These are phyloP conservation scores for Netelia inedita DNA, from an alignment of 2,888 invertebrate genomes.

Conservation along the genomic window DNA sequence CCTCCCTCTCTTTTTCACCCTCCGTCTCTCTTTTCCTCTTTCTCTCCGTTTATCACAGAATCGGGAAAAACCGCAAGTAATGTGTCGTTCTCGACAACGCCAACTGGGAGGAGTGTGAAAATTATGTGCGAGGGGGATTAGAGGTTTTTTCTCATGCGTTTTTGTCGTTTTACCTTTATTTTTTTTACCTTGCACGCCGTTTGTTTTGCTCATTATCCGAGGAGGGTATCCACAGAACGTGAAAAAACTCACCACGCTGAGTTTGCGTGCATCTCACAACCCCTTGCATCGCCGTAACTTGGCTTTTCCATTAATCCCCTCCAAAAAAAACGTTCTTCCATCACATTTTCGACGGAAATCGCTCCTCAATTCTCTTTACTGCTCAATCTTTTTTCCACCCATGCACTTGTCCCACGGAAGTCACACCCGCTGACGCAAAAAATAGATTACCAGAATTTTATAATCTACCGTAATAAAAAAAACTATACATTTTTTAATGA, in stretches of 20 bases:
- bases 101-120: constrained; percentile 42
- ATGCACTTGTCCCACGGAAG: neutral
- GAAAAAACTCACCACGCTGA: constrained; percentile 1
- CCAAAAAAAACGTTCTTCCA: constrained; percentile 2
- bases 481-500: neutral
- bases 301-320: neutral
- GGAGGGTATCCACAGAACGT: neutral
- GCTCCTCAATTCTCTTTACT: neutral
- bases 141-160: constrained; percentile 31
- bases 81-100: constrained; percentile 25
- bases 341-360: neutral
- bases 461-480: too few relatives aligned
- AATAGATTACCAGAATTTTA: neutral
- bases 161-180: constrained; percentile 27
- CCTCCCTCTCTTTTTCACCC: constrained; percentile 9
- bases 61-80: constrained; percentile 37
- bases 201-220: constrained; percentile 76
- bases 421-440: neutral
- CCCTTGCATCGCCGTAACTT: neutral
- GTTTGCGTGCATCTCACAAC: neutral
- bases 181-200: constrained; percentile 64
- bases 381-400: neutral
- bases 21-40: constrained; percentile 12
- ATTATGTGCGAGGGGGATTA: constrained; percentile 18
- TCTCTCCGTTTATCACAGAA: constrained; percentile 69